A percentile compares a stretch with the other conserved stretches of the same genome.
Conservation (phyloP, 2,797 vertebrate genomes). For the Clarias fuscus region DNA sequence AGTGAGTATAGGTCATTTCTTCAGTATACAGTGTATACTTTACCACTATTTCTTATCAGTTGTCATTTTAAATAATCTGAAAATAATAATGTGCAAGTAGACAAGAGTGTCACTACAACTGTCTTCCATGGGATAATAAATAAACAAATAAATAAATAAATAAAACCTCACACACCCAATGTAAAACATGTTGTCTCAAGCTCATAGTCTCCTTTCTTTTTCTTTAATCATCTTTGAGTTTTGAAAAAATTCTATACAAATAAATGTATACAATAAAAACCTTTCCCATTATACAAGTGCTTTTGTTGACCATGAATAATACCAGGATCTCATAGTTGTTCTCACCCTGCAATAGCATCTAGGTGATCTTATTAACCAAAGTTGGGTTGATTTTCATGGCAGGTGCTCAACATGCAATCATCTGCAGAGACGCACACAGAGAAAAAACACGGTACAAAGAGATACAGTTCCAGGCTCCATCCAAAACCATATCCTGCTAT, state of each 20-base stretch:
- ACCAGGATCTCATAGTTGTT: too few species aligned
- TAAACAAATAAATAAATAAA: neutral
- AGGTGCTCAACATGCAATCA: too few species aligned
- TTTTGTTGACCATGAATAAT: too few species aligned
- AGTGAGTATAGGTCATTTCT: neutral
- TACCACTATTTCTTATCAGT: neutral
- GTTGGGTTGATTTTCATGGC: too few species aligned
- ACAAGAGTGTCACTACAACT: neutral
- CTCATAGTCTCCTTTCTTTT: neutral
- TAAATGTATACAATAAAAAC: neutral
- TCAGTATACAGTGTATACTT: neutral
- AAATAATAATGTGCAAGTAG: neutral
- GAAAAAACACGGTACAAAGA: too few species aligned
- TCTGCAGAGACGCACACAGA: too few species aligned
- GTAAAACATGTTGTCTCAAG: neutral
- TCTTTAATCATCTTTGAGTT: neutral
- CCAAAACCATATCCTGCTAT: too few species aligned
- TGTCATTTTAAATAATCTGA: neutral
- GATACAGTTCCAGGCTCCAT: too few species aligned
- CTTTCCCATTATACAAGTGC: too few species aligned
- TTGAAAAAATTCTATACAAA: neutral
- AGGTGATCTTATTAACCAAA: too few species aligned
- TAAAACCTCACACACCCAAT: neutral
- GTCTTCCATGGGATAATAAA: neutral
- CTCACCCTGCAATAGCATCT: too few species aligned